Conservation (phyloP, 2,888 invertebrate species). For the Sphecodes monilicornis region DNA sequence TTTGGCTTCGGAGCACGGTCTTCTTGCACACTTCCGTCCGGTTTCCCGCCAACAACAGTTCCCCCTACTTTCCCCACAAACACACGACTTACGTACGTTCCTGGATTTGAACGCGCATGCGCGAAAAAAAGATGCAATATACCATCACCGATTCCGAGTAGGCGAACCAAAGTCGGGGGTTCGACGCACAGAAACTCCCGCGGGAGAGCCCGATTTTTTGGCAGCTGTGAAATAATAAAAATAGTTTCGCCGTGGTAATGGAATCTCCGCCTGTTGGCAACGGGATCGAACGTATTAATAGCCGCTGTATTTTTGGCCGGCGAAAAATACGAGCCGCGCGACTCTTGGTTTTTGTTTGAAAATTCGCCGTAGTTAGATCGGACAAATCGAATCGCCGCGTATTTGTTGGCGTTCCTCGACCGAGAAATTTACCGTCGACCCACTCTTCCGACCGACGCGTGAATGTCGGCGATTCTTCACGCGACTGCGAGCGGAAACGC, state of each 20-base stretch:
- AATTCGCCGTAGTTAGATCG: not conserved
- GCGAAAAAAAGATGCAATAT: too few species aligned
- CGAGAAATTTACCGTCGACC: not conserved
- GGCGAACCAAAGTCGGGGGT: not conserved
- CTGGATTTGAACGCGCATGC: too few species aligned
- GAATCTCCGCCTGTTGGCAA: slow-evolving; percentile 47
- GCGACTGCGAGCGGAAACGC: not conserved
- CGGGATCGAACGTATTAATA: slow-evolving; percentile 39
- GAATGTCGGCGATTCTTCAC: not conserved
- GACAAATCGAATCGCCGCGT: slow-evolving; percentile 3
- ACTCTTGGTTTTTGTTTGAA: slow-evolving; percentile 35
- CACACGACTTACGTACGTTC: too few species aligned
- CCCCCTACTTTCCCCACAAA: too few species aligned
- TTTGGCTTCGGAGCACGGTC: too few species aligned
- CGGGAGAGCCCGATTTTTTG: slow-evolving; percentile 36
- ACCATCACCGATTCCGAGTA: too few species aligned
- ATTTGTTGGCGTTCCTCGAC: not conserved
- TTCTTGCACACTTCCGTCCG: too few species aligned
- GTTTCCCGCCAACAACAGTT: too few species aligned
- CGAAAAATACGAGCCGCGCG: slow-evolving; percentile 27
- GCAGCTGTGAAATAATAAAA: slow-evolving; percentile 47
- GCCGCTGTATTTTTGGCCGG: slow-evolving; percentile 39
- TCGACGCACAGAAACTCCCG: slow-evolving; percentile 5
- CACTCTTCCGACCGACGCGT: not conserved
- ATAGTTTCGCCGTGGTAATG: slow-evolving; percentile 44